Base-by-base conservation (phyloP, 2,113 vertebrate species). In the Junco hyemalis region DNA sequence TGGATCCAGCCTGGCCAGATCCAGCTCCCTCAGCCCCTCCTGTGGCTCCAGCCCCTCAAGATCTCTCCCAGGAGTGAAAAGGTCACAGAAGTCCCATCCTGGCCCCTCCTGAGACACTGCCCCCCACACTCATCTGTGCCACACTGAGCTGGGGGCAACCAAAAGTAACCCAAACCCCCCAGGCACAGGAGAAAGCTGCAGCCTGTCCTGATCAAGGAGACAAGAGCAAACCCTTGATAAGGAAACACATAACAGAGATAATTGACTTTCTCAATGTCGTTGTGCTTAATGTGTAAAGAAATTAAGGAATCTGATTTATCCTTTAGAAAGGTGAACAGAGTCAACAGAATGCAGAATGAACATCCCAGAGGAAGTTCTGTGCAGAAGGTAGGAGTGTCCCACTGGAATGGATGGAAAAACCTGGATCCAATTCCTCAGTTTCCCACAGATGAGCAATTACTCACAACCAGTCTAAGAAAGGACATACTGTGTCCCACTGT, bases 241-340 rank as follows among this genome's bases (percentile, higher is more conserved):
- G 74, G 60, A 40, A 96, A 88, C 95, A 38, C 1, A 5, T 28
- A 90, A 78, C 88, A 97, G 89, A 93, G 95, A 60, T 76, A 95
- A 92, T 53, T 42, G 70, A 66, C 31, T 80, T 79, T 25, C 68
- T 74, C 70, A 47, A 79, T 81, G 61, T 76, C 76, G 22, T 25
- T 73, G 50, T 70, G 25, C 48, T 86, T 70, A 81, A 56, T 12
- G 8, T 20, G 33, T 59, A 45, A 85, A 76, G 57, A 80, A 94
- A 73, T 86, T 73, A 82, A 88, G 69, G 31, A 78, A 53, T 47
- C 28, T 59, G 36, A 71, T 88, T 84, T 81, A 80, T 63, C 60
- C 65, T 85, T 73, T 57, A 54, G 53, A n/a, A 63, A 83, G 72
- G 84, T 69, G 36, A 72, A 14, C n/a, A 11, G 4, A 81, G 28